Evolutionary conservation across 2,888 invertebrate genomes (phyloP).

Genomic region (Micoletzkya japonica): DNA sequence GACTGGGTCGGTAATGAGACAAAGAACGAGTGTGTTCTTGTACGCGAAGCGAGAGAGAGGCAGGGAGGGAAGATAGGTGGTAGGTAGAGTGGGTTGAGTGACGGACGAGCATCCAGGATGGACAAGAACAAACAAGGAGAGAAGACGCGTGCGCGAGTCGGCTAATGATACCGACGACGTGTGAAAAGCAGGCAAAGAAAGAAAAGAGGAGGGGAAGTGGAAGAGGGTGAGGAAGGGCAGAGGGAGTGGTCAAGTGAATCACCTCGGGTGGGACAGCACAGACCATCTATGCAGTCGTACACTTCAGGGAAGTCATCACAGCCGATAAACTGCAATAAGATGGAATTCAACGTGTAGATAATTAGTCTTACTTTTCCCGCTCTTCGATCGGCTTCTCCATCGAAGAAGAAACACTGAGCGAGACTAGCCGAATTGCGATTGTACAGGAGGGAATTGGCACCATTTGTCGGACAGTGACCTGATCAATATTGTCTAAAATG

Average conservation of each 20-base stretch:
- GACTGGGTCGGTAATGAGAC: too few relatives aligned
- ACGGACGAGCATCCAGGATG: too few relatives aligned
- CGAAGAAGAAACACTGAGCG: conserved; percentile 53
- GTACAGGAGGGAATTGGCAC: conserved; percentile 46
- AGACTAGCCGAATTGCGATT: conserved; percentile 48
- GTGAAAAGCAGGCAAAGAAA: conserved; percentile 9
- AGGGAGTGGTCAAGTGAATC: conserved; percentile 7
- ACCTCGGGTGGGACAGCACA: conserved; percentile 58
- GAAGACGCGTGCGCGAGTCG: not conserved
- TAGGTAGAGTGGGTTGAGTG: too few relatives aligned
- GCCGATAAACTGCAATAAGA: conserved; percentile 41
- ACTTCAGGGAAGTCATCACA: conserved; percentile 58
- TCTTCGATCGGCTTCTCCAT: conserved; percentile 36
- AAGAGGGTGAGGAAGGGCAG: conserved; percentile 6
- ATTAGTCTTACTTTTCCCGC: conserved; percentile 31
- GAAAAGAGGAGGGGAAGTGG: conserved; percentile 3
- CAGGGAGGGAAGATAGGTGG: too few relatives aligned
- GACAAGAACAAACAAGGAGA: too few relatives aligned
- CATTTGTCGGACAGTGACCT: conserved; percentile 57
- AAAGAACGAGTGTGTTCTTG: too few relatives aligned
- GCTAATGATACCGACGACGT: conserved; percentile 6
- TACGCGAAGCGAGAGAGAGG: too few relatives aligned
- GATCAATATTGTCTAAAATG: not conserved
- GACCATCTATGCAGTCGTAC: conserved; percentile 54
- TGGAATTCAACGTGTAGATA: not conserved